Conservation (phyloP, 2,113 vertebrate genomes). For the Azemiops feae region DNA sequence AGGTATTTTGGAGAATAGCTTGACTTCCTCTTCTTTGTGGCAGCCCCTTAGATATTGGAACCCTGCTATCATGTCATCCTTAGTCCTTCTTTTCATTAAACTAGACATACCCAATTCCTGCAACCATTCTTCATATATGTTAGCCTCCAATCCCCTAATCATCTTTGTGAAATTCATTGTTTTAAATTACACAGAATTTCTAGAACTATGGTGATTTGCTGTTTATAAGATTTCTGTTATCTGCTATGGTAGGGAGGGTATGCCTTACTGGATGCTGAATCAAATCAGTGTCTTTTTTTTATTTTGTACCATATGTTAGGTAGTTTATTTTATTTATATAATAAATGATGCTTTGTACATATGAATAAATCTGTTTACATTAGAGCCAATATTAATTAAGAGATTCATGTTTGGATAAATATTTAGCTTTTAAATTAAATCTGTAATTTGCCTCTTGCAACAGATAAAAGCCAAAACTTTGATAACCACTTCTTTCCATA, state of each 20-base stretch:
- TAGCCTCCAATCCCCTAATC: background rate
- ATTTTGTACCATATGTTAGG: constrained; percentile 54
- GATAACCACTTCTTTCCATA: background rate
- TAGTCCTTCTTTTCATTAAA: background rate
- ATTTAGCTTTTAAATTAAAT: background rate
- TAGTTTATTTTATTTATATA: constrained; percentile 47
- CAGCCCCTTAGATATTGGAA: background rate
- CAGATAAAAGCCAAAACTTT: background rate
- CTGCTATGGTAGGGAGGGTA: background rate
- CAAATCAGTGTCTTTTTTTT: constrained; percentile 13
- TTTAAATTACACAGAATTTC: background rate
- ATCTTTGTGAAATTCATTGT: background rate
- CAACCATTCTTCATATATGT: background rate
- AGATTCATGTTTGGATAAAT: background rate
- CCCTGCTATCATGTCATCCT: background rate
- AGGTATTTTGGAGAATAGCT: background rate
- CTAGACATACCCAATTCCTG: background rate
- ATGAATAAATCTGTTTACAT: background rate
- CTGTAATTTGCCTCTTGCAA: background rate
- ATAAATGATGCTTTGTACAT: background rate
- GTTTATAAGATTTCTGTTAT: background rate
- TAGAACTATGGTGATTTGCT: background rate
- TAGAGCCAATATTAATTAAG: background rate
- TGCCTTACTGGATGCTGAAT: background rate
- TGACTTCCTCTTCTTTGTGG: background rate